Percentiles rank a stretch among this genome's conserved stretches.
Conservation (phyloP, 2,113 vertebrate genomes). For the Syngnathus floridae region DNA sequence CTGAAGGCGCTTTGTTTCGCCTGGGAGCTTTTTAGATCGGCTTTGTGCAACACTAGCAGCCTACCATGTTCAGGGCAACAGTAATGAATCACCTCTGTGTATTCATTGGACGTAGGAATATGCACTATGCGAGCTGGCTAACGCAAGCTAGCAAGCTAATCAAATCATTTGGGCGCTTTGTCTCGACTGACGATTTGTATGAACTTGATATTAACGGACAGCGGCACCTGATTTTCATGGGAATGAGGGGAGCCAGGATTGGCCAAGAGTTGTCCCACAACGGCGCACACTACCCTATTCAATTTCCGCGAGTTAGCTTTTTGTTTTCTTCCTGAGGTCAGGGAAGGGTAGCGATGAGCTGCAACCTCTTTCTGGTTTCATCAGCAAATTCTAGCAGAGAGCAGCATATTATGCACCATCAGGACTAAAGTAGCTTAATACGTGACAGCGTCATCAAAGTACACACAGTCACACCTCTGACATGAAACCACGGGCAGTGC, state of each 20-base stretch:
- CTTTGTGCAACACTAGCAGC: conserved; percentile 23
- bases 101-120: conserved; percentile 6
- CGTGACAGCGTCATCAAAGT: neutral
- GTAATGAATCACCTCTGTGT: conserved; percentile 6
- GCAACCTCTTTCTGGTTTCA: no score
- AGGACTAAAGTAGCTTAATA: neutral
- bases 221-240: no score
- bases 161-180: neutral
- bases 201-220: neutral
- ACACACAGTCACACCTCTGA: neutral
- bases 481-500: neutral
- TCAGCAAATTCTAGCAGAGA: neutral
- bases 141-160: neutral
- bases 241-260: no score
- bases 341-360: no score
- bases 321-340: no score
- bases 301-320: no score
- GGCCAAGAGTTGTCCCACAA: no score
- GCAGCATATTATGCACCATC: neutral
- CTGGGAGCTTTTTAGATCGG: conserved; percentile 50
- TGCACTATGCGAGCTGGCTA: no score
- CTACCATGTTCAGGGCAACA: conserved; percentile 1
- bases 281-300: no score
- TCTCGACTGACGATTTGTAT: neutral
- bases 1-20: conserved; percentile 32